Evolutionary conservation across 64 coral and sea anemone genomes (phyloP), one percentile per base, ranked within the genome.

Genomic region (Orbicella faveolata): DNA sequence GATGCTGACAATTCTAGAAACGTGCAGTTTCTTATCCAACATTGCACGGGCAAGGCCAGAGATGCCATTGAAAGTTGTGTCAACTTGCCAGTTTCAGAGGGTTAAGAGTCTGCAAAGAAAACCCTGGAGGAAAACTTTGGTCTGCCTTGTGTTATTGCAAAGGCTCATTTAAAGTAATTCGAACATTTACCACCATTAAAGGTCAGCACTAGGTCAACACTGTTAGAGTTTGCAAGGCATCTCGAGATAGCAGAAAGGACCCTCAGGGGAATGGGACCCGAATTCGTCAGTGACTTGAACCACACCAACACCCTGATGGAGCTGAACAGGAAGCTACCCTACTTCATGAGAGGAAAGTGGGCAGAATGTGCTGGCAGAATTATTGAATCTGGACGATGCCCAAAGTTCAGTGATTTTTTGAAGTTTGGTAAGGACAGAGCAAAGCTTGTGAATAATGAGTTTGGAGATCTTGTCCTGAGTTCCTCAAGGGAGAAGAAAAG

Each of bases 61-160:
- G 87, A 89, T 81, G n/a, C n/a, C n/a, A n/a, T n/a, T 69, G 90
- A 96, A 57, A 92, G 90, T 87, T 92, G 94, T 86, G 94, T 89
- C 6, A 96, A 89, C 35, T 92, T 96, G 67, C 87, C 94, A 70
- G 80, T 79, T 17, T 69, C 77, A 63, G 94, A 92, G 62, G 79
- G 79, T 23, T 96, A 96, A 10, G 34, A 64, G 61, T 63, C 81
- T 20, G 90, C 79, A 9, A 95, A 92, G 61, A 35, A 70, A 59
- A 89, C 86, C 4, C 75, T 95, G 21, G 68, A 84, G 57, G 89
- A 95, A 36, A 95, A 92, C 18, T 92, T 95, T 79, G 89, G 94
- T 25, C 30, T 87, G 21, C 77, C 89, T 34, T 89, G 88, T 23
- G 66, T 92, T 0, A 95, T 92, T n/a, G 94, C 86, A 39, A 87